Base-by-base conservation (phyloP, 2,797 vertebrate genomes). In the Lateolabrax maculatus region DNA sequence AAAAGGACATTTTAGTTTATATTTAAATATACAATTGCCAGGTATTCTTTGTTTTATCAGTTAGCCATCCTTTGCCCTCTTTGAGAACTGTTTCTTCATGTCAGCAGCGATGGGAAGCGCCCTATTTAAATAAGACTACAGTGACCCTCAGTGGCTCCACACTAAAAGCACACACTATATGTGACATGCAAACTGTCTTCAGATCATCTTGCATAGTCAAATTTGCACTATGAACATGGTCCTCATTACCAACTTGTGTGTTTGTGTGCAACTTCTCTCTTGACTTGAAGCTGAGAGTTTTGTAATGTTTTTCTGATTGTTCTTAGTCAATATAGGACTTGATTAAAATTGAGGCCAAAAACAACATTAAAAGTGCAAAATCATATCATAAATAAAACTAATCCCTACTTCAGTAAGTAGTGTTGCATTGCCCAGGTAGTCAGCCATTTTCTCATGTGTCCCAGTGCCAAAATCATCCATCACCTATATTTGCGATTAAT, bases 111-210 rank as follows among this genome's bases (percentile, higher is more conserved):
- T 19, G 9, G 39, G 34, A 75, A n/a, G 44, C 53, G 29, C 1
- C 12, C 31, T 34, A 48, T 23, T 37, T 11, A 48, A 52, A 56
- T 15, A 12, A 19, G 51, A 23, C 66, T 7, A 56, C 23, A 77
- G 57, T 63, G 75, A 63, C 75, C 58, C 58, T 21, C 34, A 55
- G 66, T 77, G 75, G 66, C 25, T 15, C 27, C 34, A 56, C 19
- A 9, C 46, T 4, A 41, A 67, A n/a, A 63, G 29, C 53, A 39
- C 49, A 62, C n/a, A 61, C 27, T n/a, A 18, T 41, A 51, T 9
- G 25, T 19, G 21, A 23, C 12, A 37, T 58, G 12, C 10, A 60
- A 39, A 48, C 39, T 12, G 25, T 29, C 19, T 19, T 43, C 13
- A 27, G 6, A 46, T 44, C 9, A 5, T 18, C 19, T 56, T 7